phyloP scores from a whole-genome alignment of 2,888 invertebrate species.

The Geotrupes spiniger region DNA sequence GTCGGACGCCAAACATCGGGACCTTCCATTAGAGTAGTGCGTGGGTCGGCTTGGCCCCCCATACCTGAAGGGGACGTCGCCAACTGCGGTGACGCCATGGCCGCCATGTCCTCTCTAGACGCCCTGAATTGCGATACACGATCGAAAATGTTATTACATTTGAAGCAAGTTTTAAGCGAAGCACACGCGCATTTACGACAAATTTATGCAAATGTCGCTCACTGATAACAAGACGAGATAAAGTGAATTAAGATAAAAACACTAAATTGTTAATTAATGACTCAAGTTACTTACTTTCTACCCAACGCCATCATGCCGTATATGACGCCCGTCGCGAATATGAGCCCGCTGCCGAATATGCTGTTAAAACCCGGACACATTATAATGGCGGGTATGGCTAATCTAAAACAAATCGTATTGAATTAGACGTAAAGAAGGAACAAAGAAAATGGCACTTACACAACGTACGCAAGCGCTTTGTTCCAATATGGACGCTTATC shows the following conservation, averaged over 20 bases:
- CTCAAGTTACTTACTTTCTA: conserved; percentile 75
- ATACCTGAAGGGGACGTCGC: conserved; percentile 54
- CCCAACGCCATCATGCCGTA: conserved; percentile 95
- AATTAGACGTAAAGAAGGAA: background rate
- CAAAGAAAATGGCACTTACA: conserved; percentile 60
- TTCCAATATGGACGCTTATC: conserved; percentile 87
- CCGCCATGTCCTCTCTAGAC: conserved; percentile 81
- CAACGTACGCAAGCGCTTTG: conserved; percentile 78
- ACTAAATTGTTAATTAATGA: conserved; percentile 7
- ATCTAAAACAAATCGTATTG: conserved; percentile 53
- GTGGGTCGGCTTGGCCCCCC: conserved; percentile 62
- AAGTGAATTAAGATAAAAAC: conserved; percentile 5
- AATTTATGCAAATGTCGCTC: background rate
- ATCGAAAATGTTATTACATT: conserved; percentile 4
- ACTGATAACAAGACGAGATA: conserved; percentile 3
- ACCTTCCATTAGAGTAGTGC: conserved; percentile 86
- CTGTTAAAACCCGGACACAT: conserved; percentile 73
- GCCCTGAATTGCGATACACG: conserved; percentile 57
- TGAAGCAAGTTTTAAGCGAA: conserved; percentile 9
- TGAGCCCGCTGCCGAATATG: conserved; percentile 82
- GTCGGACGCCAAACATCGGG: conserved; percentile 92
- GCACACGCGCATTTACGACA: background rate
- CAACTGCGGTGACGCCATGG: conserved; percentile 70
- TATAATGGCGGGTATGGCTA: conserved; percentile 77
- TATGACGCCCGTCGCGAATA: conserved; percentile 83